Conservation (phyloP, 2,888 invertebrate genomes). For the Trachelus tabidus region DNA sequence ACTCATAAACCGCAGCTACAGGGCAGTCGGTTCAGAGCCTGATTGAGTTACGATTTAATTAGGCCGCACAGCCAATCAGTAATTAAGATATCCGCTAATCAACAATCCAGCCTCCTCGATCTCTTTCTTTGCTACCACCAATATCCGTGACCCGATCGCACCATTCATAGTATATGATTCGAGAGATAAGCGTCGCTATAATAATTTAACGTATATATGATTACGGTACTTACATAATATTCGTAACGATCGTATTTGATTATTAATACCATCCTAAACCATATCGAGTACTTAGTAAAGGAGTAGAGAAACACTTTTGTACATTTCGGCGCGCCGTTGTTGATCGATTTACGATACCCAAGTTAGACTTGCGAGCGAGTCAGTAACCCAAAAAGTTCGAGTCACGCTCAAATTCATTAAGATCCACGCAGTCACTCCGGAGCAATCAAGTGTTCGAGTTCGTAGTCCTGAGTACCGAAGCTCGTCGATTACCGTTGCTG, state of each 20-base stretch:
- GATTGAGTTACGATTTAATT: constrained; percentile 65
- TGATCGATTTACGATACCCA: neutral
- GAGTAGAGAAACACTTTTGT: neutral
- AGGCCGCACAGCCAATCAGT: constrained; percentile 58
- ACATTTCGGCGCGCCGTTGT: neutral
- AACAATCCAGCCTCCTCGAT: constrained; percentile 34
- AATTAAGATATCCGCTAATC: constrained; percentile 63
- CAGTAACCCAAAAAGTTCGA: constrained; percentile 1
- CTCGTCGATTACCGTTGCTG: constrained; percentile 4
- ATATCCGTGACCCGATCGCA: neutral
- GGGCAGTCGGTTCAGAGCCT: constrained; percentile 33
- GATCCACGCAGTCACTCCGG: constrained; percentile 2
- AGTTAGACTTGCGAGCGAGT: neutral
- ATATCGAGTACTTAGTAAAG: neutral
- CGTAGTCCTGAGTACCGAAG: neutral
- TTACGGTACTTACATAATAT: neutral
- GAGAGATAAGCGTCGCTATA: neutral
- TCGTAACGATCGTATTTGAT: neutral
- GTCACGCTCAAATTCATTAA: constrained; percentile 5
- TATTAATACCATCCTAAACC: neutral
- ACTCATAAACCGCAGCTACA: constrained; percentile 11
- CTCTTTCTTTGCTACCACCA: constrained; percentile 6
- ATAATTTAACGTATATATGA: neutral
- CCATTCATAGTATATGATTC: neutral
- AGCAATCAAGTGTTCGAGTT: constrained; percentile 4